A percentile compares a stretch with the other conserved stretches of the same genome.
These are phyloP conservation scores for Chionis minor DNA, from an alignment of 2,113 vertebrate species.

Conservation along the genomic window DNA sequence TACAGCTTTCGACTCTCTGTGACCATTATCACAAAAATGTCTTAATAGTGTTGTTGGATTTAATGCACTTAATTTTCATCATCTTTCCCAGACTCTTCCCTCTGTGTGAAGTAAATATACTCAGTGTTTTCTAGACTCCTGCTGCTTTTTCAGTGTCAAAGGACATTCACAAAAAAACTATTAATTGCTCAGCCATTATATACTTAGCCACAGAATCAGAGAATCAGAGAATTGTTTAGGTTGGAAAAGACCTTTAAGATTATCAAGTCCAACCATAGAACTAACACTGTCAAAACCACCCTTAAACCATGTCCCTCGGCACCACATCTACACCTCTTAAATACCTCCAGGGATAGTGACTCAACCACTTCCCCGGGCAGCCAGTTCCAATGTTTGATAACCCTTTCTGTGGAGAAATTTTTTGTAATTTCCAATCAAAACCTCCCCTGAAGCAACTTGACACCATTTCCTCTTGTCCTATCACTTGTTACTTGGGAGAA, in stretches of 20 bases:
- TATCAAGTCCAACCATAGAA: background rate
- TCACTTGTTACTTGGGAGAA: background rate
- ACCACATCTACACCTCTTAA: background rate
- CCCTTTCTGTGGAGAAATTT: background rate
- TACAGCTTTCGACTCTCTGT: background rate
- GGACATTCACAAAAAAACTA: background rate
- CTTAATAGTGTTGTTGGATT: conserved; percentile 1
- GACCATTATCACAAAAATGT: background rate
- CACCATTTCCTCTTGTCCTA: background rate
- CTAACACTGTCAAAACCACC: background rate
- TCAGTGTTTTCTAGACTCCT: background rate
- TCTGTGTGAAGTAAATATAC: background rate
- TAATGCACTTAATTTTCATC: background rate
- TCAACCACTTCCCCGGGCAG: background rate
- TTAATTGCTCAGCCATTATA: background rate
- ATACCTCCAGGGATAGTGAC: background rate
- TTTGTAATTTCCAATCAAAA: background rate
- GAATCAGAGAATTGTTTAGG: background rate
- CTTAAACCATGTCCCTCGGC: background rate
- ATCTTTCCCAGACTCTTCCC: background rate
- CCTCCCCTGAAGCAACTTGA: background rate
- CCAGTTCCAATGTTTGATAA: background rate
- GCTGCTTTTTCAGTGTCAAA: background rate
- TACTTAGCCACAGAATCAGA: background rate
- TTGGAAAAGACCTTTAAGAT: background rate